Percentiles rank a stretch among this genome's conserved stretches.
Evolutionary conservation across 2,797 vertebrate species (phyloP).

Genomic region (Australoheros facetus): DNA sequence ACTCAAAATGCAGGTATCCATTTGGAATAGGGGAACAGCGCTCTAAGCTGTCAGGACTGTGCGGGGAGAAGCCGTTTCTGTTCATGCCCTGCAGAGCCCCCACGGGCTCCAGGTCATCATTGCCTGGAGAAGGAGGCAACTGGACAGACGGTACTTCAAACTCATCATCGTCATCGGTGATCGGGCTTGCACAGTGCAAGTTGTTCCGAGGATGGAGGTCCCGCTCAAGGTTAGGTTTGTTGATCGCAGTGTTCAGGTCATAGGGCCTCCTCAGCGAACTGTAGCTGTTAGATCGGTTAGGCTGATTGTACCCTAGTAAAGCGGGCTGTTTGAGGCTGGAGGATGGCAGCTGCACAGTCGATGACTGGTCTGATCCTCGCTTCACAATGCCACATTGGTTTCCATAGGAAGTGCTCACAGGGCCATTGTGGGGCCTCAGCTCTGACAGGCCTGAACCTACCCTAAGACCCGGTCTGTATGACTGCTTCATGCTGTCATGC

Average conservation of each 20-base stretch:
- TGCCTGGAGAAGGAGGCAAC: slow-evolving; percentile 67
- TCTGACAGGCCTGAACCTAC: slow-evolving; percentile 85
- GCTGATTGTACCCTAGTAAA: slow-evolving; percentile 81
- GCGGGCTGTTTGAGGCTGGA: slow-evolving; percentile 77
- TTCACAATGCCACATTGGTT: slow-evolving; percentile 82
- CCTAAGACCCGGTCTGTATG: slow-evolving; percentile 90
- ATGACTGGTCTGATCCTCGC: slow-evolving; percentile 76
- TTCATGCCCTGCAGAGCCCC: slow-evolving; percentile 56
- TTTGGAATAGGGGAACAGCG: slow-evolving; percentile 76
- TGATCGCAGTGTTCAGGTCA: slow-evolving; percentile 88
- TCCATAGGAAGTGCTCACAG: slow-evolving; percentile 85
- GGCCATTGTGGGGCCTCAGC: slow-evolving; percentile 83
- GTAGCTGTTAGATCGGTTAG: slow-evolving; percentile 85
- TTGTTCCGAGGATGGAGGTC: slow-evolving; percentile 65
- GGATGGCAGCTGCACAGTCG: slow-evolving; percentile 76
- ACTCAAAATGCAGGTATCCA: slow-evolving; percentile 83
- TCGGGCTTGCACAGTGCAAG: slow-evolving; percentile 73
- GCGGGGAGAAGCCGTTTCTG: slow-evolving; percentile 77
- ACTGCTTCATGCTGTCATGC: slow-evolving; percentile 94
- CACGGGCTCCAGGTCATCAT: slow-evolving; percentile 59
- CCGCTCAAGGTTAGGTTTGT: slow-evolving; percentile 70
- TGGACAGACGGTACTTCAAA: slow-evolving; percentile 74
- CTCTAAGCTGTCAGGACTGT: slow-evolving; percentile 76
- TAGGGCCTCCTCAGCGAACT: slow-evolving; percentile 89
- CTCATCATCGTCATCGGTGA: slow-evolving; percentile 67